Evolutionary conservation across 2,888 invertebrate genomes (phyloP).

Genomic region (Drosophila lutescens): DNA sequence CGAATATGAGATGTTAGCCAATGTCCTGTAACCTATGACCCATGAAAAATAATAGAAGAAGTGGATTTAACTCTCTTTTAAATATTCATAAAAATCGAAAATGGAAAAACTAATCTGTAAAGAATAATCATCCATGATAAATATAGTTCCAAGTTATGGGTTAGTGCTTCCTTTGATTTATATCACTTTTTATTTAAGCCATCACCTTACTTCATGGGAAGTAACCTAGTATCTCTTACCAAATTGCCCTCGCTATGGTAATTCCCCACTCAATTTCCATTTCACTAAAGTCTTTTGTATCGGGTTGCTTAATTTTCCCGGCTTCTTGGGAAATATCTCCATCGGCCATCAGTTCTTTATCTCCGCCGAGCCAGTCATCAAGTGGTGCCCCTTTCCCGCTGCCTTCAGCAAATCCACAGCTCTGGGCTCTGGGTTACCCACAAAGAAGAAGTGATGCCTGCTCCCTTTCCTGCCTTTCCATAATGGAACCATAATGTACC

Average conservation of each 20-base stretch:
- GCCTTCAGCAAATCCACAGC: slow-evolving; percentile 29
- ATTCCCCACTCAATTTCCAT: slow-evolving; percentile 1
- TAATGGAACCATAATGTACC: slow-evolving; percentile 38
- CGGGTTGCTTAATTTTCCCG: background rate
- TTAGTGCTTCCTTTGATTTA: too few relatives aligned
- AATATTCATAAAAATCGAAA: too few relatives aligned
- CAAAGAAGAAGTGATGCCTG: slow-evolving; percentile 17
- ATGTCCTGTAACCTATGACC: too few relatives aligned
- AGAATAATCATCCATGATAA: too few relatives aligned
- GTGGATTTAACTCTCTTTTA: too few relatives aligned
- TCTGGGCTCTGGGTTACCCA: slow-evolving; percentile 62
- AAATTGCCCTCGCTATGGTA: background rate
- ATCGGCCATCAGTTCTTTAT: slow-evolving; percentile 7
- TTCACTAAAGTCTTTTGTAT: slow-evolving; percentile 4
- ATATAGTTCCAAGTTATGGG: too few relatives aligned
- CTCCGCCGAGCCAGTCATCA: slow-evolving; percentile 8
- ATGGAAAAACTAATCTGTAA: too few relatives aligned
- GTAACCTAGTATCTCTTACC: background rate
- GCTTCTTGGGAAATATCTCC: background rate
- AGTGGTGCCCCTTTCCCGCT: slow-evolving; percentile 9
- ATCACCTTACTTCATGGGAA: background rate
- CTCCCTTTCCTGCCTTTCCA: slow-evolving; percentile 55
- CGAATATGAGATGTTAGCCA: too few relatives aligned
- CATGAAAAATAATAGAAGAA: too few relatives aligned
- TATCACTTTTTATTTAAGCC: background rate